Evolutionary conservation across 2,113 vertebrate genomes (phyloP).

Genomic region (Rhea americana): DNA sequence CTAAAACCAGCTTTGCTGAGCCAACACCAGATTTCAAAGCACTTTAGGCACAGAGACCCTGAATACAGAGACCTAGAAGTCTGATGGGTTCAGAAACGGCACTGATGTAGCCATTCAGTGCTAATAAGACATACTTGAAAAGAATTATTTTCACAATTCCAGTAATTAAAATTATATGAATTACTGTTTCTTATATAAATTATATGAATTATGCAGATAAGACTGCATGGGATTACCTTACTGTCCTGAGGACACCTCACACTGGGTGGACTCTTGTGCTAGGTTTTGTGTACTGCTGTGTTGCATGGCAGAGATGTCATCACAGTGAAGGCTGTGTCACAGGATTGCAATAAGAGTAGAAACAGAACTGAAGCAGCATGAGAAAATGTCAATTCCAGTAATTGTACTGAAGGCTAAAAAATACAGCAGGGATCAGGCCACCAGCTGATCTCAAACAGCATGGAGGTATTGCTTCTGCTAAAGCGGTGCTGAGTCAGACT

Average conservation of each 20-base stretch:
- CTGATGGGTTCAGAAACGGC: neutral
- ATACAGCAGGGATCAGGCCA: too few species aligned
- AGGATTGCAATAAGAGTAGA: neutral
- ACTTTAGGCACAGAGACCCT: neutral
- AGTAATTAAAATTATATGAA: neutral
- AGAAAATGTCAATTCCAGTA: neutral
- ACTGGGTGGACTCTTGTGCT: neutral
- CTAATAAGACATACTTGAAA: neutral
- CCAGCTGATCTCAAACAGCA: neutral
- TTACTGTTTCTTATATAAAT: neutral
- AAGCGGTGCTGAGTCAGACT: neutral
- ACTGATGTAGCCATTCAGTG: neutral
- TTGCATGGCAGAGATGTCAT: neutral
- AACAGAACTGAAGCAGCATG: neutral
- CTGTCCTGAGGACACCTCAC: neutral
- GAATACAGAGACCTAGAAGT: neutral
- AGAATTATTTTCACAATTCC: neutral
- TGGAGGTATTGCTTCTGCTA: neutral
- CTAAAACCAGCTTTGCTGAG: fast-evolving
- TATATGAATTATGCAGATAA: neutral
- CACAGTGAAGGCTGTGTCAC: neutral
- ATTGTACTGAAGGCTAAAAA: neutral
- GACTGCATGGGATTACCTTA: neutral
- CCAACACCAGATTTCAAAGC: neutral
- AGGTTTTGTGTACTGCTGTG: neutral